phyloP scores from a whole-genome alignment of 1,140 invertebrate species.

The Battus philenor region DNA sequence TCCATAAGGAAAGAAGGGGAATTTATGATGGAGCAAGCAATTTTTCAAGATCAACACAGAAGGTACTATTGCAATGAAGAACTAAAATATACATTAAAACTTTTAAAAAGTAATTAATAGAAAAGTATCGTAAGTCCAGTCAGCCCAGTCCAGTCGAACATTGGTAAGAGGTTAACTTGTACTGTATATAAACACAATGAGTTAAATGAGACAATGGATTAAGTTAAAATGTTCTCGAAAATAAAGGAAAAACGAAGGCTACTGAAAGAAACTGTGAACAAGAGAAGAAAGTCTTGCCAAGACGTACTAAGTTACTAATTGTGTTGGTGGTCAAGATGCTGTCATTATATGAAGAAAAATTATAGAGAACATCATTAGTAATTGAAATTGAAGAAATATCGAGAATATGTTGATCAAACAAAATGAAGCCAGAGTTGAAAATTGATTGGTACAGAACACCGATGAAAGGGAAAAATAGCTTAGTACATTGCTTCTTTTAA shows the following conservation, averaged over 20 bases:
- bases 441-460: too few species aligned
- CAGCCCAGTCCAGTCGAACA: conserved; percentile 58
- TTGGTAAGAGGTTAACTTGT: conserved; percentile 50
- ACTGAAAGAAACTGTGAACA: too few species aligned
- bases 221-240: conserved; percentile 3
- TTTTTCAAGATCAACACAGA: too few species aligned
- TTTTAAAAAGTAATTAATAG: background rate
- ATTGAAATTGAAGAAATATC: background rate
- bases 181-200: conserved; percentile 19
- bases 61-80: background rate
- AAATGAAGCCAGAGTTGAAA: too few species aligned
- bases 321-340: too few species aligned
- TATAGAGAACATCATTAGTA: background rate
- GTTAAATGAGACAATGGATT: conserved; percentile 51
- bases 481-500: conserved; percentile 47
- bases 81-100: conserved; percentile 14
- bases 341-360: conserved; percentile 2
- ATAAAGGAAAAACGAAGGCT: too few species aligned
- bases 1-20: too few species aligned
- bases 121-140: conserved; percentile 45
- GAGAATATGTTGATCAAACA: conserved; percentile 1
- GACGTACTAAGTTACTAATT: too few species aligned
- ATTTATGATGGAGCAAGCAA: too few species aligned
- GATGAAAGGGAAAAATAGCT: background rate
- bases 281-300: too few species aligned